Evolutionary conservation across 2,888 invertebrate species (phyloP), one percentile per base, ranked within the genome.

Genomic region (Oscheius myriophilus): DNA sequence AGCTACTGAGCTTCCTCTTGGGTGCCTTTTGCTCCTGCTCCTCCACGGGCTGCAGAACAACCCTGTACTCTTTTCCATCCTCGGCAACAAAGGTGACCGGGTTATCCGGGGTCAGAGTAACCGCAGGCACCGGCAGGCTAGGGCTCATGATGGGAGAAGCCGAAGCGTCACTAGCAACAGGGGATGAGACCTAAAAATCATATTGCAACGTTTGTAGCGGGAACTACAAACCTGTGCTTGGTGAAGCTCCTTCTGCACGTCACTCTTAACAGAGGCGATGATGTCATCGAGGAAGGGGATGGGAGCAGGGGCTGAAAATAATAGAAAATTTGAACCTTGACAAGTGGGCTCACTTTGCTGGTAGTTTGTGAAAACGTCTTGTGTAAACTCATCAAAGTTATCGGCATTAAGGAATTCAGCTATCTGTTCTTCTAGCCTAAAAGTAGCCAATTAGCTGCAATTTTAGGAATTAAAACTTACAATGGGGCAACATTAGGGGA

Each of bases 221-320:
- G 52, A n/a, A n/a, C 52, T 14, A 26, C 52, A 52, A 26, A 26
- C 26, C 41, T 3, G 61, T 49, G 16, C 16, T 33, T 3, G 46
- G 7, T 16, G 65, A 53, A n/a, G 51, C 54, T 57, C 79, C 16
- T 67, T 66, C 16, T 46, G 45, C 25, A 83, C 70, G 69, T 84
- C 84, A 18, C 69, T 71, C n/a, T 81, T 79, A 11, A 82, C 83
- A 64, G 84, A 78, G n/a, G 71, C 72, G 51, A 84, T 74, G 43
- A 84, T 58, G 12, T 73, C 71, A 71, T 84, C 84, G 53, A 84
- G 64, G 75, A 76, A 76, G 23, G 74, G 65, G 14, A 54, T 54
- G 21, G 63, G 3, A 0, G 33, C 42, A 16, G 41, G 33, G 25
- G 42, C 52, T 53, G 52, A 53, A 52, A 33, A 43, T 25, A 33